phyloP scores from a whole-genome alignment of 2,797 vertebrate species.

The Gymnocypris eckloni region DNA sequence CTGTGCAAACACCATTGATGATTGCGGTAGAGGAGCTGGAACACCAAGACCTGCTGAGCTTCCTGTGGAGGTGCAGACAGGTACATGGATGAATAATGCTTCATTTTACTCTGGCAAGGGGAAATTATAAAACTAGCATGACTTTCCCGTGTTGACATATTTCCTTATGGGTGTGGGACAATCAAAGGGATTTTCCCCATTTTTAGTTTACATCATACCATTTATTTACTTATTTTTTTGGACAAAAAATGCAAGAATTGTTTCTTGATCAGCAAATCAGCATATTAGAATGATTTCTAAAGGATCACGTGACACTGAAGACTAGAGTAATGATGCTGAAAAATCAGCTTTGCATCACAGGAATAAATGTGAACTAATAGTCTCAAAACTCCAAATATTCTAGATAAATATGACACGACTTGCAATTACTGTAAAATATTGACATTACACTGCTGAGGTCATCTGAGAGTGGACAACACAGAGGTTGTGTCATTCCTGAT shows the following conservation, averaged over 20 bases:
- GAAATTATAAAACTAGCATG: not conserved
- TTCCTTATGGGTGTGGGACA: not conserved
- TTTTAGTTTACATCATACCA: not conserved
- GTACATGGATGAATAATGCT: slow-evolving; percentile 57
- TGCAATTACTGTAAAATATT: not conserved
- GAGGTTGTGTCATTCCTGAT: not conserved
- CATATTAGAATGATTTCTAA: not conserved
- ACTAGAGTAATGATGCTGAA: not conserved
- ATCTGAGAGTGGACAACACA: not conserved
- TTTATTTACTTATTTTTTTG: not conserved
- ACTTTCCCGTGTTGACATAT: not conserved
- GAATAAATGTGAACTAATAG: not conserved
- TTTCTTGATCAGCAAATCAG: not conserved
- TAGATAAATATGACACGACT: not conserved
- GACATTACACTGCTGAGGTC: not conserved
- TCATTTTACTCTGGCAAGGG: not conserved
- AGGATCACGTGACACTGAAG: too few relatives aligned
- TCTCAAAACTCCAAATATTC: not conserved
- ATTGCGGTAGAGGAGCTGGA: slow-evolving; percentile 83
- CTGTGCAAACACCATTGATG: slow-evolving; percentile 73
- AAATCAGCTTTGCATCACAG: not conserved
- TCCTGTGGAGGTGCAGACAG: slow-evolving; percentile 88
- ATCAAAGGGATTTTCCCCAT: not conserved
- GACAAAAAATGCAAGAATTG: not conserved
- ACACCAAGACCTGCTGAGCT: slow-evolving; percentile 84